phyloP scores from a whole-genome alignment of 1,140 invertebrate genomes.

The Holcopasites calliopsidis region DNA sequence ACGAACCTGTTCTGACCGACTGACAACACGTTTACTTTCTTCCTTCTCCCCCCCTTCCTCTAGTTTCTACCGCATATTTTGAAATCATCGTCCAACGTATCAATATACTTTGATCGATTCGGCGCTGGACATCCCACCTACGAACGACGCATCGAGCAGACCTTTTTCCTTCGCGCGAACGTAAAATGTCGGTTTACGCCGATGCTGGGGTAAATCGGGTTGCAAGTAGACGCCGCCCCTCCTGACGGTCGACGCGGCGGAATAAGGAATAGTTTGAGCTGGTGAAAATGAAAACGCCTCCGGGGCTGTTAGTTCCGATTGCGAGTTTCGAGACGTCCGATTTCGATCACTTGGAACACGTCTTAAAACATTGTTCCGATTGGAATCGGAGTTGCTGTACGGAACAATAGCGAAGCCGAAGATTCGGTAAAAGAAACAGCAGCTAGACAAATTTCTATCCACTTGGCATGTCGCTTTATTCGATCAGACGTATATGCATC shows the following conservation, averaged over 20 bases:
- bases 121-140: background rate
- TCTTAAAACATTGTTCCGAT: too few species aligned
- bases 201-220: background rate
- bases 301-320: too few species aligned
- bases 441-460: too few species aligned
- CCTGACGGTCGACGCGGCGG: background rate
- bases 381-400: too few species aligned
- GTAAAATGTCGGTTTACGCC: constrained; percentile 10
- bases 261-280: background rate
- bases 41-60: background rate
- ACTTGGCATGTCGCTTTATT: too few species aligned
- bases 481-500: too few species aligned
- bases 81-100: background rate
- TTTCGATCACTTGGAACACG: too few species aligned
- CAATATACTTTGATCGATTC: background rate
- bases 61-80: background rate
- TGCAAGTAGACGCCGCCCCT: background rate
- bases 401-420: too few species aligned
- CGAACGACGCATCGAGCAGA: background rate
- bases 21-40: constrained; percentile 6
- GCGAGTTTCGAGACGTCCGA: too few species aligned
- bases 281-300: background rate
- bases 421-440: too few species aligned
- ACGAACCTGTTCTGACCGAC: constrained; percentile 42
- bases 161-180: constrained; percentile 3